phyloP scores from a whole-genome alignment of 2,888 invertebrate genomes.

The Dynastes hyllus region DNA sequence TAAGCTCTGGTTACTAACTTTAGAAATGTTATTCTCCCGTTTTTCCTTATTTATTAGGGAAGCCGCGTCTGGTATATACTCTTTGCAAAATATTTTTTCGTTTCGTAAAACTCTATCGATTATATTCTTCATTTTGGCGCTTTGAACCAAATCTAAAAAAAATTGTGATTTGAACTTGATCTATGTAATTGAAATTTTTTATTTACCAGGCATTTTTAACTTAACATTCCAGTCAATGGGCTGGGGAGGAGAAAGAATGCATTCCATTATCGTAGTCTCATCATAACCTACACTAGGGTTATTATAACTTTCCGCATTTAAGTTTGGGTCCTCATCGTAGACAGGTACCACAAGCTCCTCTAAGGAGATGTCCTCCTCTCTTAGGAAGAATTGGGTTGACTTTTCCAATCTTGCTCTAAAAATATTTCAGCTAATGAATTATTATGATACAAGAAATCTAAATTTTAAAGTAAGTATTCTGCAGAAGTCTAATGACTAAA shows the following conservation, averaged over 20 bases:
- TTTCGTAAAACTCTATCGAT: conserved; percentile 42
- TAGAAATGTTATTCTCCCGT: too few species aligned
- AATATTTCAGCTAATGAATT: not conserved
- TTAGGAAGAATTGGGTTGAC: conserved; percentile 55
- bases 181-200: not conserved
- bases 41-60: conserved; percentile 20
- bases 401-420: conserved; percentile 57
- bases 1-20: not conserved
- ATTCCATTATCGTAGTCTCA: conserved; percentile 51
- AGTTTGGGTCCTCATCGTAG: conserved; percentile 54
- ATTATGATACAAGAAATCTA: too few species aligned
- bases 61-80: conserved; percentile 54
- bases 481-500: too few species aligned
- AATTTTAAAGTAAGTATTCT: too few species aligned
- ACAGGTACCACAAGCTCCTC: conserved; percentile 52
- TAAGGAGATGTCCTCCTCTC: conserved; percentile 53
- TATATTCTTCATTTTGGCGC: conserved; percentile 54
- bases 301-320: not conserved
- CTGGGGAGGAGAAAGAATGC: conserved; percentile 48
- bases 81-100: conserved; percentile 51
- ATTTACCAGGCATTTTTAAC: conserved; percentile 42
- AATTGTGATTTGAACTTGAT: not conserved
- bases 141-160: conserved; percentile 55
- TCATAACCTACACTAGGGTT: conserved; percentile 17
- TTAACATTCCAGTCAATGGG: conserved; percentile 47